Conservation (phyloP, 2,797 vertebrate genomes). For the Urosaurus nigricauda region DNA sequence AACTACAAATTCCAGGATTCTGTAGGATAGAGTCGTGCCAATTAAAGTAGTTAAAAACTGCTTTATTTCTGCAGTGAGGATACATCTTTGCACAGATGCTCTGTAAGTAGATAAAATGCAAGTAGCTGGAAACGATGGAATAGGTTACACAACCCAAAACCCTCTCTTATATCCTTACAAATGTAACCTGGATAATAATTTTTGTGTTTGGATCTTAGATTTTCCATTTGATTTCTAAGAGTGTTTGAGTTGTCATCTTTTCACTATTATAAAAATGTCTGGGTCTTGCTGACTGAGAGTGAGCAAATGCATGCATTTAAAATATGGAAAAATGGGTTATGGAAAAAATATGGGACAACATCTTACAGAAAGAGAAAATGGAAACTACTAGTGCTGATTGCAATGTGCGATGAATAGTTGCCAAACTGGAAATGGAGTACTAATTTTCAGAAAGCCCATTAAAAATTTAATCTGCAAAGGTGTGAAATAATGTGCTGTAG, state of each 20-base stretch:
- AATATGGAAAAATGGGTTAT: too few relatives aligned
- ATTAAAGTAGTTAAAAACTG: too few relatives aligned
- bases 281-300: background rate
- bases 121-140: too few relatives aligned
- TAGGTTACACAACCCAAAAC: too few relatives aligned
- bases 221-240: background rate
- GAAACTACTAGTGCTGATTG: background rate
- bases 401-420: background rate
- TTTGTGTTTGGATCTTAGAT: too few relatives aligned
- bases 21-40: too few relatives aligned
- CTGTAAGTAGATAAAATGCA: background rate
- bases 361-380: background rate
- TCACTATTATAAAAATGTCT: background rate
- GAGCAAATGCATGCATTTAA: too few relatives aligned
- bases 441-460: constrained; percentile 5
- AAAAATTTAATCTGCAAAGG: background rate
- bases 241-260: too few relatives aligned
- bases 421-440: background rate
- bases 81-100: too few relatives aligned
- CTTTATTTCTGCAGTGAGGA: too few relatives aligned
- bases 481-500: background rate
- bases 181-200: background rate
- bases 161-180: too few relatives aligned
- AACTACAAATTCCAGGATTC: too few relatives aligned
- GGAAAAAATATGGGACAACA: background rate